Evolutionary conservation across 2,797 vertebrate species (phyloP).

Genomic region (Synaphobranchus kaupii): DNA sequence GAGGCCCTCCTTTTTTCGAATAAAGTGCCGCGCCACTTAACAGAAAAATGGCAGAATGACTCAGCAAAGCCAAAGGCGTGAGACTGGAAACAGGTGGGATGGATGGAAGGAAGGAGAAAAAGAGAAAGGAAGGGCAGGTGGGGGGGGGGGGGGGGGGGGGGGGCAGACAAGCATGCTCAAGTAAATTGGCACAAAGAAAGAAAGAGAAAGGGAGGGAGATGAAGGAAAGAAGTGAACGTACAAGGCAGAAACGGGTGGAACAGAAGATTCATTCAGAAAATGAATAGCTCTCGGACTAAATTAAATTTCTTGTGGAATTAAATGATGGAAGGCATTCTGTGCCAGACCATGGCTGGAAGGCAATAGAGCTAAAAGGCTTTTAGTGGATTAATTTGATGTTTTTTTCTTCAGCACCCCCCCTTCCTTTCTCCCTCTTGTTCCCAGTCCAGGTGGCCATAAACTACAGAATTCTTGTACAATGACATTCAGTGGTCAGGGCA

Average conservation of each 20-base stretch:
- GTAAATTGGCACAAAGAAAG: constrained; percentile 6
- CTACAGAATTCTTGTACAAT: constrained; percentile 54
- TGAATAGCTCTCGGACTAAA: constrained; percentile 79
- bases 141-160: not conserved
- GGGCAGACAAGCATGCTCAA: not conserved
- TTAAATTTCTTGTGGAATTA: constrained; percentile 76
- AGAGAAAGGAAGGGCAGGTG: constrained; percentile 19
- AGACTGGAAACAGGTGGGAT: not conserved
- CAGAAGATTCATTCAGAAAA: constrained; percentile 73
- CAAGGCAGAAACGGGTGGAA: constrained; percentile 1
- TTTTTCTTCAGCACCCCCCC: constrained; percentile 44
- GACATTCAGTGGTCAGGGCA: constrained; percentile 61
- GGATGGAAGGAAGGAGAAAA: constrained; percentile 48
- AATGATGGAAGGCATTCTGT: constrained; percentile 64
- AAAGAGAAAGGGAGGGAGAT: constrained; percentile 29
- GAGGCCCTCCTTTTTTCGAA: constrained; percentile 33
- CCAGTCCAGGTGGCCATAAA: constrained; percentile 68
- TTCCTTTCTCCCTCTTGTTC: constrained; percentile 57
- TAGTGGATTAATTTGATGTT: constrained; percentile 78
- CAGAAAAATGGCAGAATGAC: constrained; percentile 57
- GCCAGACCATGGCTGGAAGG: constrained; percentile 65
- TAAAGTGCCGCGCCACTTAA: constrained; percentile 50
- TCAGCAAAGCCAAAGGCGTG: constrained; percentile 50
- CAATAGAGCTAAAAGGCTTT: constrained; percentile 80
- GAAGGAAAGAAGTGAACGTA: constrained; percentile 34